Evolutionary conservation across 2,888 invertebrate genomes (phyloP), one percentile per base, ranked within the genome.

Genomic region (Callyntrura sp.): DNA sequence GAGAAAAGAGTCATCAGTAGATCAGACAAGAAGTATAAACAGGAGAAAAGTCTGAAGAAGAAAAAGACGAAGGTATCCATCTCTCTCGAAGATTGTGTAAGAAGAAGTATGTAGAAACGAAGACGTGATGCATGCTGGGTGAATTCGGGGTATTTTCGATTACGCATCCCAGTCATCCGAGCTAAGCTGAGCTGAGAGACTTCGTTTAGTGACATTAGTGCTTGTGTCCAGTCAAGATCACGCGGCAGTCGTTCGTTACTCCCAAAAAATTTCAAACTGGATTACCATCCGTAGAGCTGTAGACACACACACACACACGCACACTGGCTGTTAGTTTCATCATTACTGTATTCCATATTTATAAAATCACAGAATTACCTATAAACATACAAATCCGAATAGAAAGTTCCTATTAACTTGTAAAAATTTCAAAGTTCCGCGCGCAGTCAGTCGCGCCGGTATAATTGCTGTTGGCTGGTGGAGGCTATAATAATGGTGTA

Each of bases 61-160:
- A 76, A 76, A 76, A 48, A 12, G 73, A 35, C 2, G 35, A 35
- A 73, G 48, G 45, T 17, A n/a, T n/a, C 23, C 48, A 20, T 17
- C n/a, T n/a, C n/a, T n/a, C n/a, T n/a, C n/a, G n/a, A 14, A 28
- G 17, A 35, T 20, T 23, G 65, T 65, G 76, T 45, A 23, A 68
- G 84, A 55, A 55, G n/a, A n/a, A n/a, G n/a, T n/a, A n/a, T n/a
- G n/a, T n/a, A n/a, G n/a, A 23, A 76, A 70, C 55, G 76, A 76
- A 76, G 76, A 76, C 28, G 79, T 87, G 70, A 81, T 79, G 57
- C 87, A 87, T 70, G 87, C 87, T 70, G 12, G 14, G 70, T 88
- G 88, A 88, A 62, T 62, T 73, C 82, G 60, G 88, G 88, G 88
- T 82, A 88, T 88, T 88, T 87, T 76, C 88, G 81, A 88, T 88